phyloP scores from a whole-genome alignment of 2,797 vertebrate species.

The Pyrocephalus nanus region DNA sequence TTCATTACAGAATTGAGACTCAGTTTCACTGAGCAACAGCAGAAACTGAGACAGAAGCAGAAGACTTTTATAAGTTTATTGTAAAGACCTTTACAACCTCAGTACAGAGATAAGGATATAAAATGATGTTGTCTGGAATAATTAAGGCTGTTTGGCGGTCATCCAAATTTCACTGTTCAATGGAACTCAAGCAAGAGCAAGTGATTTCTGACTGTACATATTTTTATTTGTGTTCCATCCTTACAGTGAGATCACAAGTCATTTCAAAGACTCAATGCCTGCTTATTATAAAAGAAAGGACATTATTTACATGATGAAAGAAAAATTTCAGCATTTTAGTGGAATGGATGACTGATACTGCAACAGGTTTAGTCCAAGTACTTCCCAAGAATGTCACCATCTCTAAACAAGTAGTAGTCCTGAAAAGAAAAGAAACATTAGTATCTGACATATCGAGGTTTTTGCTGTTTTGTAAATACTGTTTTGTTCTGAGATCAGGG shows the following conservation, averaged over 20 bases:
- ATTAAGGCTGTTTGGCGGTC: conserved; percentile 57
- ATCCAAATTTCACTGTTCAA: conserved; percentile 20
- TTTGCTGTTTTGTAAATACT: background rate
- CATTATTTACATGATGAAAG: conserved; percentile 80
- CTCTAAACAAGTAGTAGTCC: conserved; percentile 98
- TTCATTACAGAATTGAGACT: background rate
- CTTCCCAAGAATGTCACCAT: conserved; percentile 95
- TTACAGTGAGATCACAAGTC: conserved; percentile 50
- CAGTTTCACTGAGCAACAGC: conserved; percentile 27
- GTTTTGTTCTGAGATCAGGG: background rate
- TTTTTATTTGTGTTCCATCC: conserved; percentile 75
- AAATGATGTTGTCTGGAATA: conserved; percentile 26
- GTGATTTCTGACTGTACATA: conserved; percentile 38
- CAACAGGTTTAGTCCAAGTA: conserved; percentile 84
- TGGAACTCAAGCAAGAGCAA: conserved; percentile 33
- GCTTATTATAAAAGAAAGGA: conserved; percentile 77
- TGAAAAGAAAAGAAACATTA: conserved; percentile 56
- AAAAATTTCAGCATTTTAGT: conserved; percentile 66
- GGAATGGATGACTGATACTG: conserved; percentile 77
- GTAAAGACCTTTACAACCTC: conserved; percentile 49
- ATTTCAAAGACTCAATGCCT: conserved; percentile 58
- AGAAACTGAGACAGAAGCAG: conserved; percentile 40
- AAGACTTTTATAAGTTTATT: conserved; percentile 10
- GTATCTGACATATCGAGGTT: rapidly evolving
- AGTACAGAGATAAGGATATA: conserved; percentile 37